Evolutionary conservation across 2,113 vertebrate species (phyloP).

Genomic region (Puffinus mauretanicus): DNA sequence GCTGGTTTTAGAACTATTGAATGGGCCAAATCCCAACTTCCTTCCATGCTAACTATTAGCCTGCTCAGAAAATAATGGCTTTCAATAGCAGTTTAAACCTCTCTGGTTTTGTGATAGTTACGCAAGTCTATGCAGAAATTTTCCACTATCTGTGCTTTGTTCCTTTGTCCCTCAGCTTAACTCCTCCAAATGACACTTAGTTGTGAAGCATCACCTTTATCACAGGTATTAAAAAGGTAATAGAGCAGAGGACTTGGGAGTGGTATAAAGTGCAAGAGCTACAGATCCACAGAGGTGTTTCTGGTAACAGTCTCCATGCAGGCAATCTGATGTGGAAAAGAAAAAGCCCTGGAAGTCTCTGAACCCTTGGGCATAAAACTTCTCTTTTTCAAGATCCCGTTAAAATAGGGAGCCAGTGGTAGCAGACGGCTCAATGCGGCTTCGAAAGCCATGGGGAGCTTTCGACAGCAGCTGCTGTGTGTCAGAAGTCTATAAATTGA

Average conservation of each 20-base stretch:
- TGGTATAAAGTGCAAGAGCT: not conserved
- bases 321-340: not conserved
- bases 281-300: not conserved
- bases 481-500: conserved; percentile 33
- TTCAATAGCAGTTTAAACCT: not conserved
- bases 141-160: not conserved
- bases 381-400: not conserved
- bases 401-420: not conserved
- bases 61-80: not conserved
- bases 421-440: not conserved
- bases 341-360: not conserved
- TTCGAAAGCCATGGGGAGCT: not conserved
- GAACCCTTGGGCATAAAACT: not conserved
- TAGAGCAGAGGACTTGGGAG: not conserved
- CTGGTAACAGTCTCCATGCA: not conserved
- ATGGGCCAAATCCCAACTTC: not conserved
- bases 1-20: not conserved
- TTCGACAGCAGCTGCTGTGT: conserved; percentile 16
- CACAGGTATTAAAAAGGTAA: not conserved
- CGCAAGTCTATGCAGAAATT: not conserved
- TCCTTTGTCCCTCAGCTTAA: not conserved
- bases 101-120: not conserved
- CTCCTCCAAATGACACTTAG: not conserved
- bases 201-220: not conserved
- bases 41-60: not conserved